A percentile compares a stretch with the other conserved stretches of the same genome.
Conservation (phyloP, 1,140 invertebrate species). For the Tribolium castaneum region DNA sequence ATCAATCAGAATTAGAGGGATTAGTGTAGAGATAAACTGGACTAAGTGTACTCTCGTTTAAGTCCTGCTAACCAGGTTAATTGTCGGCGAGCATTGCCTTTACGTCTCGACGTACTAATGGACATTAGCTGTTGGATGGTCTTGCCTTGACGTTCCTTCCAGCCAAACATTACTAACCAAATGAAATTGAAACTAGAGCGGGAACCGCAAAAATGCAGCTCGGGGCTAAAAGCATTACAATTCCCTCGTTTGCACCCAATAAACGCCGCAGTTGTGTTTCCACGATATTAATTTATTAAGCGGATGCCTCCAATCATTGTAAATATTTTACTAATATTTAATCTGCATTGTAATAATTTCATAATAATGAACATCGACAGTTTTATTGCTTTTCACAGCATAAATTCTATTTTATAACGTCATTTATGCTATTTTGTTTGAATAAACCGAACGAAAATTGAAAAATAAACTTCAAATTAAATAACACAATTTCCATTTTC, state of each 20-base stretch:
- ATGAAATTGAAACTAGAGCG: not conserved
- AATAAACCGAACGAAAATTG: not conserved
- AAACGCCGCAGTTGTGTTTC: not conserved
- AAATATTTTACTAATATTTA: not conserved
- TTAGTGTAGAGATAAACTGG: slow-evolving; percentile 39
- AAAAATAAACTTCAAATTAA: not conserved
- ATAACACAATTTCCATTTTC: too few relatives aligned
- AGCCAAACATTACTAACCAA: not conserved
- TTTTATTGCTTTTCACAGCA: not conserved
- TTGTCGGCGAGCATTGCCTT: slow-evolving; percentile 37
- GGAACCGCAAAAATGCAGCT: not conserved
- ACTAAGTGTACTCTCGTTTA: slow-evolving; percentile 38
- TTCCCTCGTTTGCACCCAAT: not conserved
- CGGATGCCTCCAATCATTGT: not conserved
- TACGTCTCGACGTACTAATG: slow-evolving; percentile 34
- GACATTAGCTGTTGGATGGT: slow-evolving; percentile 35
- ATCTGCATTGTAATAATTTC: not conserved
- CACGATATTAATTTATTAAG: not conserved
- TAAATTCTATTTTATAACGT: not conserved
- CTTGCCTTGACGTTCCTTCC: not conserved
- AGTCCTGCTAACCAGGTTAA: slow-evolving; percentile 40
- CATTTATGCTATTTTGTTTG: not conserved
- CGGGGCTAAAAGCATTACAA: too few relatives aligned
- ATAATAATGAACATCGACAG: not conserved
- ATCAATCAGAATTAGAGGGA: slow-evolving; percentile 41